Percentiles rank a stretch among this genome's conserved stretches.
Evolutionary conservation across 2,888 invertebrate genomes (phyloP).

Genomic region (Anthophora plumipes): DNA sequence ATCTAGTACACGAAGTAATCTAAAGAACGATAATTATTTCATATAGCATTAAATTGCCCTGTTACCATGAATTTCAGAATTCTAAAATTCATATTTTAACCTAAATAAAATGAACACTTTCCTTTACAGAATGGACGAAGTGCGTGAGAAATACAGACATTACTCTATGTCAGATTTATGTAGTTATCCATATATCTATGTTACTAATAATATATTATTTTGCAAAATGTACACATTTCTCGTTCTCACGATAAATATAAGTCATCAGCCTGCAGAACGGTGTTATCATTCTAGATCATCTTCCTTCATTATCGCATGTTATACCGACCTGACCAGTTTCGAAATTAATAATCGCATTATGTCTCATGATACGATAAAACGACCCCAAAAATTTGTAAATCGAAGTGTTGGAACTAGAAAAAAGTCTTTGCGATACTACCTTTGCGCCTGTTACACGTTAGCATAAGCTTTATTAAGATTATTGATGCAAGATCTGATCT

Average conservation of each 20-base stretch:
- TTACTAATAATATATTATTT: background rate
- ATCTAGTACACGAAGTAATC: too few relatives aligned
- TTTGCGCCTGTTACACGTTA: conserved; percentile 62
- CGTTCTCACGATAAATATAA: background rate
- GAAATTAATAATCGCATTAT: conserved; percentile 21
- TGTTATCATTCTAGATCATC: conserved; percentile 1
- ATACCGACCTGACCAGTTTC: conserved; percentile 28
- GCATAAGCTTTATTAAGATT: conserved; percentile 80
- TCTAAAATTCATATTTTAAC: background rate
- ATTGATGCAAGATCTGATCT: conserved; percentile 81
- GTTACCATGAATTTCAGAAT: background rate
- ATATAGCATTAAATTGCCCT: too few relatives aligned
- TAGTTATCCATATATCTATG: background rate
- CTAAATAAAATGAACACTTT: background rate
- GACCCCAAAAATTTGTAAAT: conserved; percentile 64
- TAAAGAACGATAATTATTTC: too few relatives aligned
- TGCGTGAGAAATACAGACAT: too few relatives aligned
- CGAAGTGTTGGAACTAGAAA: conserved; percentile 46
- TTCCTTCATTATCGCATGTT: conserved; percentile 20
- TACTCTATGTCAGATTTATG: background rate
- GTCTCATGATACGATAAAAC: background rate
- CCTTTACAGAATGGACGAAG: too few relatives aligned
- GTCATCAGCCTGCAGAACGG: background rate
- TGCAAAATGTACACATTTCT: background rate
- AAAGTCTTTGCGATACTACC: conserved; percentile 62